Evolutionary conservation across 2,888 invertebrate species (phyloP), one percentile per base, ranked within the genome.

Genomic region (Bugula neritina): DNA sequence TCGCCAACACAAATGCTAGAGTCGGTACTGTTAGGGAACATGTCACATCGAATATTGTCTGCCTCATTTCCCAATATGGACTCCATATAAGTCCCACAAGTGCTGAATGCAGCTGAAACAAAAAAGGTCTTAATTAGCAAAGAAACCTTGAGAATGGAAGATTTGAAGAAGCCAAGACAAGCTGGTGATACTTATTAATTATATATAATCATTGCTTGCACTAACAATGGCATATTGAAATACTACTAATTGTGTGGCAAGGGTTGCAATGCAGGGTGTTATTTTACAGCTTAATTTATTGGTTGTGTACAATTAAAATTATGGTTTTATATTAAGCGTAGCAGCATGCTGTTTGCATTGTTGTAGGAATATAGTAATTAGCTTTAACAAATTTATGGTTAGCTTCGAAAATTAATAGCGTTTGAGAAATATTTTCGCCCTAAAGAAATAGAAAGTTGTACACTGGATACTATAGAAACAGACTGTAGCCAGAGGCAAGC

Each of bases 11-110:
- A 70, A 2, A 70, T 52, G 3, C 29, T 17, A 52, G 70, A 29
- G 31, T 70, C 70, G 52, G 52, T 70, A 52, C 70, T 70, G 70
- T 70, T 29, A 10, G 70, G 70, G 54, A 70, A 70, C 23, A 2
- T 10, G 52, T 17, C 17, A 43, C 70, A 70, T n/a, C 43, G 10
- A 13, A 31, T 54, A 10, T 13, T 35, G 3, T 25, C 29, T 23
- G 23, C 43, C 63, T 63, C 31, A 25, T 21, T 13, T 21, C 31
- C 27, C 63, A 63, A 31, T 5, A 70, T 23, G 13, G 70, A 10
- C 13, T 70, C 70, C 70, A 70, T 70, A 23, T 54, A 70, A 3
- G 35, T 10, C 3, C 70, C 70, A 31, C 70, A 70, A 10, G 25
- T 21, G 3, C 2, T 31, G 52, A 70, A 54, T 13, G 70, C 70